Evolutionary conservation across 1,140 invertebrate species (phyloP).

Genomic region (Aphis craccivora): DNA sequence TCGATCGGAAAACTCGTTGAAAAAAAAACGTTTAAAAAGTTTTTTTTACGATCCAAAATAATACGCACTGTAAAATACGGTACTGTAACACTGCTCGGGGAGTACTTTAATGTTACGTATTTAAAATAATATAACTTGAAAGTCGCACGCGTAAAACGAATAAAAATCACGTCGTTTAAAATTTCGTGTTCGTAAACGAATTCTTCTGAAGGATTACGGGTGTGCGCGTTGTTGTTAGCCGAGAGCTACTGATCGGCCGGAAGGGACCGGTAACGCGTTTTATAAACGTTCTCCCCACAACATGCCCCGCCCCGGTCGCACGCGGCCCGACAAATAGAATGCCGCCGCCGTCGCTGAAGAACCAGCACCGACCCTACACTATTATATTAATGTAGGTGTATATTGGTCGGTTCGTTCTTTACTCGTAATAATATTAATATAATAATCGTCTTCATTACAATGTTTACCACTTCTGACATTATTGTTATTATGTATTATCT

Average conservation of each 20-base stretch:
- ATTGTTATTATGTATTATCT: too few species aligned
- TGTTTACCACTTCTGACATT: neutral
- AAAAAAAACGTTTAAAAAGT: neutral
- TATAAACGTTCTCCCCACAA: slow-evolving; percentile 33
- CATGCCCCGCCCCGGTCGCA: slow-evolving; percentile 41
- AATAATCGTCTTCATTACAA: neutral
- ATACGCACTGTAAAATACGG: too few species aligned
- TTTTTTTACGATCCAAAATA: neutral
- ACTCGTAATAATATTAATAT: neutral
- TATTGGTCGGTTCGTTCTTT: neutral
- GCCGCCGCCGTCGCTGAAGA: neutral
- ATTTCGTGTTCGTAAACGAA: neutral
- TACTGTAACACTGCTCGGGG: too few species aligned
- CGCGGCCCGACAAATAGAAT: slow-evolving; percentile 26
- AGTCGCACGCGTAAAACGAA: neutral
- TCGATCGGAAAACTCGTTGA: neutral
- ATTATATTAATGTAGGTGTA: neutral
- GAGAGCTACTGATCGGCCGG: slow-evolving; percentile 47
- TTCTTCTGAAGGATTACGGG: neutral
- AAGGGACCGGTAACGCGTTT: slow-evolving; percentile 55
- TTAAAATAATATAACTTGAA: neutral
- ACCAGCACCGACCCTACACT: neutral
- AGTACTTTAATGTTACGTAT: too few species aligned
- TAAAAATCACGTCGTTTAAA: neutral
- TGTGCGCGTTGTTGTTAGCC: neutral